phyloP scores from a whole-genome alignment of 1,140 invertebrate genomes.

The Pectinophora gossypiella region DNA sequence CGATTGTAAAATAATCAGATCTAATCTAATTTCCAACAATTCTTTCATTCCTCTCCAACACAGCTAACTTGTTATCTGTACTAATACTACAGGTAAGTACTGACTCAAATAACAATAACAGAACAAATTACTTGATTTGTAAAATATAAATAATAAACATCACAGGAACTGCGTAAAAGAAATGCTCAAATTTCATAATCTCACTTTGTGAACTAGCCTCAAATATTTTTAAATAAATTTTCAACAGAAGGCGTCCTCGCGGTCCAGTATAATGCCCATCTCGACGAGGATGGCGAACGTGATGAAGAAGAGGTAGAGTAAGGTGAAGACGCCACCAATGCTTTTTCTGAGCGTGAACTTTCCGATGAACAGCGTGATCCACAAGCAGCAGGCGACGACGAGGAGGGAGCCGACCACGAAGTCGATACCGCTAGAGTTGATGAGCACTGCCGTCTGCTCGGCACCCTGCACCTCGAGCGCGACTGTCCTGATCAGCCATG shows the following conservation, averaged over 20 bases:
- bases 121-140: no score
- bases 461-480: conserved; percentile 69
- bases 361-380: conserved; percentile 74
- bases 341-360: conserved; percentile 77
- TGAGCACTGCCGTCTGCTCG: conserved; percentile 57
- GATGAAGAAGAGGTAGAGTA: conserved; percentile 79
- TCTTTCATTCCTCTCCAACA: no score
- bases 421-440: conserved; percentile 78
- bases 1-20: no score
- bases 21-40: no score
- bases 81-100: no score
- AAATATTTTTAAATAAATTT: no score
- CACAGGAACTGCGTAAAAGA: no score
- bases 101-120: no score
- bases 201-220: no score
- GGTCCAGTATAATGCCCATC: conserved; percentile 48
- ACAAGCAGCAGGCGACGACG: conserved; percentile 77
- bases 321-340: conserved; percentile 76
- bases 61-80: no score
- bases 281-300: conserved; percentile 74
- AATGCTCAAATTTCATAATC: no score
- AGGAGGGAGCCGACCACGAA: conserved; percentile 81
- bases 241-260: not conserved
- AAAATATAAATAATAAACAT: no score
- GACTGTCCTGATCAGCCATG: conserved; percentile 87